phyloP scores from a whole-genome alignment of 2,888 invertebrate genomes.

The Lacanobia wlatinum region DNA sequence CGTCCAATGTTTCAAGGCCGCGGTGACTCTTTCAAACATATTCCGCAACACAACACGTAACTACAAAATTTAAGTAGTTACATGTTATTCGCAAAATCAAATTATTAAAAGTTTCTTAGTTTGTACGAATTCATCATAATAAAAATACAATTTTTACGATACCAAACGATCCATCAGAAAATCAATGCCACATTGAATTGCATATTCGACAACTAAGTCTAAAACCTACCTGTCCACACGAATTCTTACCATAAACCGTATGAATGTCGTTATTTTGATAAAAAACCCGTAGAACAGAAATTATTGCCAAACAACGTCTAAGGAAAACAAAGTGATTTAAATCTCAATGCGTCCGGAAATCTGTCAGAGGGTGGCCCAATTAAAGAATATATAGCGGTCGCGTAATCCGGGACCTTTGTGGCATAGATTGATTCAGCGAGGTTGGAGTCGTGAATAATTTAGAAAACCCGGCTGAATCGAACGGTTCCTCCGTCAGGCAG shows the following conservation, averaged over 20 bases:
- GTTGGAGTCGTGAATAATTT: slow-evolving; percentile 79
- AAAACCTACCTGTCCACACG: not conserved
- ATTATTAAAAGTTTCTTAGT: too few relatives aligned
- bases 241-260: not conserved
- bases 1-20: too few relatives aligned
- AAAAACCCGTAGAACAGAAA: not conserved
- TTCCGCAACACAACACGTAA: too few relatives aligned
- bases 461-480: slow-evolving; percentile 70
- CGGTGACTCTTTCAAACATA: too few relatives aligned
- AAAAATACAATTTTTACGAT: too few relatives aligned
- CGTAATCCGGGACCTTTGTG: slow-evolving; percentile 74
- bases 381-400: slow-evolving; percentile 78
- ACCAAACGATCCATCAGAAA: too few relatives aligned
- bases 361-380: slow-evolving; percentile 67
- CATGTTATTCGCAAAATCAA: too few relatives aligned
- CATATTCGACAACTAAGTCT: too few relatives aligned
- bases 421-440: slow-evolving; percentile 80
- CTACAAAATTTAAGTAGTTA: too few relatives aligned
- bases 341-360: slow-evolving; percentile 59
- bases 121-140: too few relatives aligned
- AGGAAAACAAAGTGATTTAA: slow-evolving; percentile 34
- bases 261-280: not conserved
- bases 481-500: slow-evolving; percentile 71
- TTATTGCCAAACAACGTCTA: slow-evolving; percentile 29
- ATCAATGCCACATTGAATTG: too few relatives aligned